Evolutionary conservation across 2,113 vertebrate genomes (phyloP).

Genomic region (Phasianus colchicus): DNA sequence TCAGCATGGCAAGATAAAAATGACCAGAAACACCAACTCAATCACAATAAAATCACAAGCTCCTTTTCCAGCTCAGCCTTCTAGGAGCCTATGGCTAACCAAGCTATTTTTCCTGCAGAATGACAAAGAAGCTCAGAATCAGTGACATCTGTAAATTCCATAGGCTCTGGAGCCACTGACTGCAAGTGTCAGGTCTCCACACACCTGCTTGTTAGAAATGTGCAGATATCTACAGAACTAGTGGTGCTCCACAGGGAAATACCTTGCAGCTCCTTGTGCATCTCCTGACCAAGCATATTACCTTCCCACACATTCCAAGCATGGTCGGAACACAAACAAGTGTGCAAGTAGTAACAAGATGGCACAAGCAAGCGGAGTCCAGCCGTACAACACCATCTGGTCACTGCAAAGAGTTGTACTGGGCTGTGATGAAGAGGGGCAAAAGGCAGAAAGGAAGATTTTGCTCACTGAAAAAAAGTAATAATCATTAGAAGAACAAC

Average conservation of each 20-base stretch:
- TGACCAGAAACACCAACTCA: background rate
- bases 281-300: background rate
- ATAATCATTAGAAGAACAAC: background rate
- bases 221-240: background rate
- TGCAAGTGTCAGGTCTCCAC: background rate
- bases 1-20: background rate
- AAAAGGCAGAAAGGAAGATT: background rate
- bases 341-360: background rate
- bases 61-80: background rate
- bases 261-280: background rate
- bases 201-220: background rate
- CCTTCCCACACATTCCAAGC: background rate
- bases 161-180: background rate
- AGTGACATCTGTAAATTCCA: background rate
- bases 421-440: background rate
- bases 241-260: background rate
- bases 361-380: background rate
- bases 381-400: background rate
- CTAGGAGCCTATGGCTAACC: fast-evolving
- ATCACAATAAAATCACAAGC: background rate
- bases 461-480: background rate
- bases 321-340: fast-evolving
- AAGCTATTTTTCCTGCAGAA: background rate
- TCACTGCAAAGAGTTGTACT: background rate
- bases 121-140: background rate